Percentiles rank a stretch among this genome's conserved stretches.
Conservation (phyloP, 2,113 vertebrate genomes). For the Pelodiscus sinensis region DNA sequence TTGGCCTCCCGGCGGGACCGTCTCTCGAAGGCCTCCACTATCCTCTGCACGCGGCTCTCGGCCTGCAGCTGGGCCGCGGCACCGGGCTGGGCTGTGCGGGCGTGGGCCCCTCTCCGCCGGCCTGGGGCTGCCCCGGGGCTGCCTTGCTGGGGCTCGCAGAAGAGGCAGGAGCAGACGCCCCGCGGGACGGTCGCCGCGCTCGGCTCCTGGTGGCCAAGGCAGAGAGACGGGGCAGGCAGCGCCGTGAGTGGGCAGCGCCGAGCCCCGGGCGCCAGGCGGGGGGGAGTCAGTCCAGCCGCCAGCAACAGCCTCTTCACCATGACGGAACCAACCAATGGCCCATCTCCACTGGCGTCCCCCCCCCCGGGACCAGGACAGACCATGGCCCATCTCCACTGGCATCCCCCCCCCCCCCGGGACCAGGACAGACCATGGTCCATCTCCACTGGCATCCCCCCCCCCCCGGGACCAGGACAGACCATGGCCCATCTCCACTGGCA, state of each 20-base stretch:
- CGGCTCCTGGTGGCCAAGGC: neutral
- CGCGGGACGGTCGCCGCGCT: neutral
- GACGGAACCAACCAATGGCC: neutral
- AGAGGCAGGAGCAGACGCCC: neutral
- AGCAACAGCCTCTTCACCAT: neutral
- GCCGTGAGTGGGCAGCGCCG: neutral
- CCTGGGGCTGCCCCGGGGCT: neutral
- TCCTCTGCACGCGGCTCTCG: neutral
- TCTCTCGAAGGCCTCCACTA: constrained; percentile 8
- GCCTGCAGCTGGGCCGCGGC: neutral
- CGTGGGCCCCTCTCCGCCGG: neutral
- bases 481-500: too few species aligned
- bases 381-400: neutral
- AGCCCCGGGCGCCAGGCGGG: neutral
- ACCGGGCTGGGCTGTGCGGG: neutral
- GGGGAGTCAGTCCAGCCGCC: neutral
- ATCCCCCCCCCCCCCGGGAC: neutral
- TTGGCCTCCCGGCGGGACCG: neutral
- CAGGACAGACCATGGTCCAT: neutral
- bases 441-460: too few species aligned
- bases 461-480: too few species aligned
- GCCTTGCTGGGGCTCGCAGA: neutral
- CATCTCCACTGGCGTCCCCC: neutral
- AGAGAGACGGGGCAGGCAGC: neutral
- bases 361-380: neutral